Base-by-base conservation (phyloP, 1,140 invertebrate genomes). In the Drosophila neocordata region DNA sequence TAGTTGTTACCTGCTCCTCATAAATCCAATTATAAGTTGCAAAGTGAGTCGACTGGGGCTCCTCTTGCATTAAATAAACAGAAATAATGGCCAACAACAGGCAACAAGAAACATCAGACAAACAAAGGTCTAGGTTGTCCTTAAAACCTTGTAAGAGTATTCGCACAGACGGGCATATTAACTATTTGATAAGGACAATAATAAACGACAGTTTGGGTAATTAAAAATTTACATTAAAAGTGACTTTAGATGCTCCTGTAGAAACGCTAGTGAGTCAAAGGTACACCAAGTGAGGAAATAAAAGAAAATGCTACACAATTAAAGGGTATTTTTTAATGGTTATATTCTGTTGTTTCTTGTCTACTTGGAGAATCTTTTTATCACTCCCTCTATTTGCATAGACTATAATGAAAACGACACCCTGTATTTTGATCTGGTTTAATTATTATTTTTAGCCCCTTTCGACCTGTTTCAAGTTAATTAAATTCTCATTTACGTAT, bases 21-120 rank as follows among this genome's bases (percentile, higher is more conserved):
- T 78, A 78, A 78, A 78, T 78, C 72, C 72, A 78, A 78, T 78
- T 75, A 78, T 76, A 76, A 78, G 64, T 78, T 78, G 64, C 56
- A 66, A 70, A 66, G 59, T 65, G 62, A 70, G 68, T 66, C 59
- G 73, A 12, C 48, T 69, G 52, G 34, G 58, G 4, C 37, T 15
- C 38, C 27, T 59, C 18, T 63, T 20, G 55, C 59, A 64, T 73
- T 51, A 58, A 37, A 63, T 64, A 59, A 22, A 27, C 34, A 35
- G 55, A 57, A 57, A 57, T 57, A 57, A 57, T 57, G 31, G 34
- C 24, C 27, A 48, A 48, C 20, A 60, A 60, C 37, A 44, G 58
- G 15, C n/a, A 44, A 44, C 6, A 41, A 18, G 4, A 12, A 44
- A 57, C 34, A 24, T 60, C 6, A 38, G 8, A 38, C 12, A n/a